Percentiles rank a stretch among this genome's conserved stretches.
These are phyloP conservation scores for Aphelinus certus DNA, from an alignment of 1,140 invertebrate genomes.

Conservation along the genomic window DNA sequence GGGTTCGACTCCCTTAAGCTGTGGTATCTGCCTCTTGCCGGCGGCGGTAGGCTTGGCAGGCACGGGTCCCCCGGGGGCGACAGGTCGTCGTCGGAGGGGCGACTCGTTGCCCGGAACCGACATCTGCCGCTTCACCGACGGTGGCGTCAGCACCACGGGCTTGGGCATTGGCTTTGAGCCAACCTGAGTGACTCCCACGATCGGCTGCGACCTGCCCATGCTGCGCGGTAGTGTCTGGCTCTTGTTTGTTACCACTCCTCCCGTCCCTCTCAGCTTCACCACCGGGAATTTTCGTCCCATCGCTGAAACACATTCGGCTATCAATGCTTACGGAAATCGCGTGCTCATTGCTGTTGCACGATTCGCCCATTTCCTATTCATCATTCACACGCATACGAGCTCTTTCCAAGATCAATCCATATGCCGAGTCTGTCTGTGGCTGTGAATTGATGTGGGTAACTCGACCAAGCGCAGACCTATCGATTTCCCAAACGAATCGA, in stretches of 20 bases:
- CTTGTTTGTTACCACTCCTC: constrained; percentile 70
- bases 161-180: constrained; percentile 67
- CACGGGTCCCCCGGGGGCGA: constrained; percentile 60
- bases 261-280: no score
- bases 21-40: constrained; percentile 59
- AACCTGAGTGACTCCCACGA: constrained; percentile 60
- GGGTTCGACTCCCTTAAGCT: constrained; percentile 84
- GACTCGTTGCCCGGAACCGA: constrained; percentile 76
- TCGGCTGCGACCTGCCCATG: constrained; percentile 76
- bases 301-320: constrained; percentile 58
- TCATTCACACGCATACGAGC: no score
- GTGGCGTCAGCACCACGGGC: constrained; percentile 77
- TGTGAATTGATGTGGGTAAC: no score
- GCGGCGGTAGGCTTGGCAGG: constrained; percentile 25
- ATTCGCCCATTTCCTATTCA: no score
- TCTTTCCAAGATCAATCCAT: no score
- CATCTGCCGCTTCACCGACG: constrained; percentile 81
- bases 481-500: no score
- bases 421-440: no score
- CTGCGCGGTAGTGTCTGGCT: constrained; percentile 85
- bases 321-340: no score
- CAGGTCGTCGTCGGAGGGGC: constrained; percentile 71
- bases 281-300: constrained; percentile 79
- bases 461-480: no score
- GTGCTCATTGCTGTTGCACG: no score